phyloP scores from a whole-genome alignment of 35 echinoderm and acorn worm species.

The Apostichopus californicus region DNA sequence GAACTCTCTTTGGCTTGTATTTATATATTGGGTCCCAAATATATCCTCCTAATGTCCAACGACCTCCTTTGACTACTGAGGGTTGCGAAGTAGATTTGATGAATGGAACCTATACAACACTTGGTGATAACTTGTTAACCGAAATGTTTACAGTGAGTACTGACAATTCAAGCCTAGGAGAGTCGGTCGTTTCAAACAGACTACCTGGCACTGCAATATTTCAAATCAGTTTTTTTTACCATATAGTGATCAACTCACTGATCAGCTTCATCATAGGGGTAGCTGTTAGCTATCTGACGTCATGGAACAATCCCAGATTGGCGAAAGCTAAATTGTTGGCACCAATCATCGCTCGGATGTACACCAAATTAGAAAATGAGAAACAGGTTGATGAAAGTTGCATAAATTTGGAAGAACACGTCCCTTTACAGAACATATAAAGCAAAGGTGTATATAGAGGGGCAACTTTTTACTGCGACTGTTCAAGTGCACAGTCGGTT shows the following conservation, averaged over 20 bases:
- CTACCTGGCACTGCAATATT: background rate
- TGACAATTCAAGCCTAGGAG: background rate
- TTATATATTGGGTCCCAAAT: conserved; percentile 11
- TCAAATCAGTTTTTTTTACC: background rate
- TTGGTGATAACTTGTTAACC: background rate
- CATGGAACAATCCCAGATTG: background rate
- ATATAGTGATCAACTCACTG: background rate
- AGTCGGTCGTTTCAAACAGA: too few relatives aligned
- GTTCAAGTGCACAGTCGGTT: too few relatives aligned
- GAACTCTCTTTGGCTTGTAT: background rate
- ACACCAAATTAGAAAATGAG: background rate
- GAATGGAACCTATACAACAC: background rate
- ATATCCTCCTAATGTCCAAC: background rate
- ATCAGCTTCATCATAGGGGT: background rate
- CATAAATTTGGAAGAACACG: too few relatives aligned
- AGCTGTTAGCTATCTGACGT: background rate
- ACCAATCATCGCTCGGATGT: background rate
- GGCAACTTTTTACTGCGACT: too few relatives aligned
- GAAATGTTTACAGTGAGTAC: background rate
- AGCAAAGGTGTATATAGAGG: too few relatives aligned
- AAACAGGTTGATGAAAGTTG: background rate
- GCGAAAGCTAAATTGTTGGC: background rate
- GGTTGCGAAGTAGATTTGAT: background rate
- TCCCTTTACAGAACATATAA: too few relatives aligned
- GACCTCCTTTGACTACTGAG: background rate